These are phyloP conservation scores for human (Homo sapiens) DNA, from an alignment of 2,113 vertebrate genomes.

Conservation along the genomic window DNA sequence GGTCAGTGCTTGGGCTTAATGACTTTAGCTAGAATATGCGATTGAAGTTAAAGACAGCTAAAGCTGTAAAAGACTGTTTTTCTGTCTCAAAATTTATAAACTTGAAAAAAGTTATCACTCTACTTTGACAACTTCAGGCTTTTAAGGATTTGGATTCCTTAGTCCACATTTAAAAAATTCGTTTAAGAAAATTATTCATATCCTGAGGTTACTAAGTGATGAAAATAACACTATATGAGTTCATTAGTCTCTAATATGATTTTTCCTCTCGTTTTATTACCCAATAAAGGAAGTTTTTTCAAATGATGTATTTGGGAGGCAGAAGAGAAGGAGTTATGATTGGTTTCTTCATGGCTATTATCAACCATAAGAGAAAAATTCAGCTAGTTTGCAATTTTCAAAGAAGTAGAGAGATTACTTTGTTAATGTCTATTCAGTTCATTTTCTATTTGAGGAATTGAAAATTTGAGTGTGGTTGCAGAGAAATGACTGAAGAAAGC, in stretches of 20 bases:
- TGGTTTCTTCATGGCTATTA: conserved; percentile 57
- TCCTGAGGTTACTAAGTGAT: background rate
- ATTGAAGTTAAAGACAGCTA: background rate
- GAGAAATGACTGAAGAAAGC: background rate
- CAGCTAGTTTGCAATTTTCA: conserved; percentile 63
- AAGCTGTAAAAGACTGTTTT: background rate
- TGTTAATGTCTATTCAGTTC: conserved; percentile 69
- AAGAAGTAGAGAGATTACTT: conserved; percentile 53
- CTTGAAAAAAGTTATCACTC: background rate
- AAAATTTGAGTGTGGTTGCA: conserved; percentile 42
- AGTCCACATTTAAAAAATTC: background rate
- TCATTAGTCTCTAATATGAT: conserved; percentile 59
- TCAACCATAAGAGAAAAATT: conserved; percentile 54
- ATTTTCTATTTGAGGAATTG: conserved; percentile 63
- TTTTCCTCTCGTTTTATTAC: conserved; percentile 48
- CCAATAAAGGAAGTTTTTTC: conserved; percentile 43
- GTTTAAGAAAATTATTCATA: conserved; percentile 45
- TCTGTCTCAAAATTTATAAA: background rate
- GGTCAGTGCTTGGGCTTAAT: background rate
- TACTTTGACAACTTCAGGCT: background rate
- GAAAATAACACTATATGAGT: conserved; percentile 13
- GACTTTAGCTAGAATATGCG: background rate
- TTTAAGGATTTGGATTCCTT: background rate
- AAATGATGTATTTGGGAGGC: conserved; percentile 31
- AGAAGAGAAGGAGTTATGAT: conserved; percentile 49